These are phyloP conservation scores for Catalaphyllia jardinei DNA, from an alignment of 64 coral and sea anemone genomes.

Conservation along the genomic window DNA sequence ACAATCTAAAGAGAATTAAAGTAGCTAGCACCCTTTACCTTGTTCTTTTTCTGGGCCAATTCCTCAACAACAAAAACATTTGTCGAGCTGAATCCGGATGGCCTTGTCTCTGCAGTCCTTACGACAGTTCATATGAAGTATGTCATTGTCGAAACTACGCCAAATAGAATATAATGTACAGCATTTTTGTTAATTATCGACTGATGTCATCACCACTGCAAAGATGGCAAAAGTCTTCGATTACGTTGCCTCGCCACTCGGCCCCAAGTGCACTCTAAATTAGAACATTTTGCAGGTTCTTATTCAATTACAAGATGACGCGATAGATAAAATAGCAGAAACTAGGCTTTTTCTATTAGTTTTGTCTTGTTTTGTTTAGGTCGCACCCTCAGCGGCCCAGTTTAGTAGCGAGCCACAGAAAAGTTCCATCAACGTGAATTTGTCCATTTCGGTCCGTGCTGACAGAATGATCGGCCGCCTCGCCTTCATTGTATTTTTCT, in stretches of 20 bases:
- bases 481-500: background rate
- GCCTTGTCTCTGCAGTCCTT: background rate
- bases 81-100: background rate
- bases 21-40: background rate
- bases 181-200: background rate
- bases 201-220: background rate
- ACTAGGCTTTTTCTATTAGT: background rate
- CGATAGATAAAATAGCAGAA: slow-evolving; percentile 10
- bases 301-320: slow-evolving; percentile 3
- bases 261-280: background rate
- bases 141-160: background rate
- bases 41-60: background rate
- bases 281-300: background rate
- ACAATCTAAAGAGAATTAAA: background rate
- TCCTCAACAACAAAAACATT: background rate
- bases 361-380: background rate
- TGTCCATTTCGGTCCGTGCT: background rate
- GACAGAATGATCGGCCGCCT: background rate
- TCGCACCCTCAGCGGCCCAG: background rate
- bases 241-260: background rate
- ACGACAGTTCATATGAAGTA: background rate
- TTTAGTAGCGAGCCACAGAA: background rate
- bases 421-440: background rate
- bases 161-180: background rate
- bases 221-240: background rate